phyloP scores from a whole-genome alignment of 2,888 invertebrate genomes.

The Epinotia demarniana region DNA sequence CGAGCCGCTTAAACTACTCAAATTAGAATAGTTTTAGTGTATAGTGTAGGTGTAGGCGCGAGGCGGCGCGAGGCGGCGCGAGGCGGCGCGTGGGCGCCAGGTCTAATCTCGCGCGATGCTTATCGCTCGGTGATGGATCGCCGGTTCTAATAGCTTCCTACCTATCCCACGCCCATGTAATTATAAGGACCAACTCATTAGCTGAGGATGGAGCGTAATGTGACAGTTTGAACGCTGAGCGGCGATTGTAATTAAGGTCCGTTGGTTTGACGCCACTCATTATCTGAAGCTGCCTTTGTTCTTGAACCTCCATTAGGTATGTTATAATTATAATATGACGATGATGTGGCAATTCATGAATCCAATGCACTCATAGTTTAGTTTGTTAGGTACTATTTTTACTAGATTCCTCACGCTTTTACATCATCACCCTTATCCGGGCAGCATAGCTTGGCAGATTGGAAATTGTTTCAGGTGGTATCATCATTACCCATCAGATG shows the following conservation, averaged over 20 bases:
- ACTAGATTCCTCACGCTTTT: too few relatives aligned
- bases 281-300: neutral
- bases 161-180: constrained; percentile 44
- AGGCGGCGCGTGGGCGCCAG: constrained; percentile 53
- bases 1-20: too few relatives aligned
- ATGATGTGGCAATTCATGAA: neutral
- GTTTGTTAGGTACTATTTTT: too few relatives aligned
- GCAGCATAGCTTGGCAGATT: neutral
- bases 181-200: constrained; percentile 33
- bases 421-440: too few relatives aligned
- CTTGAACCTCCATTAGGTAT: neutral
- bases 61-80: neutral
- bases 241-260: neutral
- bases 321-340: neutral
- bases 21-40: too few relatives aligned
- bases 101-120: constrained; percentile 62
- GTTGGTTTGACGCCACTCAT: neutral
- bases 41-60: constrained; percentile 44
- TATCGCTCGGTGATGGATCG: constrained; percentile 71
- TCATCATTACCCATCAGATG: neutral
- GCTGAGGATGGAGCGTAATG: constrained; percentile 14
- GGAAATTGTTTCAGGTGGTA: neutral
- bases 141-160: constrained; percentile 56
- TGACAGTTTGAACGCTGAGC: constrained; percentile 23
- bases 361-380: neutral